A percentile compares a stretch with the other conserved stretches of the same genome.
Conservation (phyloP, 2,797 vertebrate species). For the Pipistrellus nathusii region DNA sequence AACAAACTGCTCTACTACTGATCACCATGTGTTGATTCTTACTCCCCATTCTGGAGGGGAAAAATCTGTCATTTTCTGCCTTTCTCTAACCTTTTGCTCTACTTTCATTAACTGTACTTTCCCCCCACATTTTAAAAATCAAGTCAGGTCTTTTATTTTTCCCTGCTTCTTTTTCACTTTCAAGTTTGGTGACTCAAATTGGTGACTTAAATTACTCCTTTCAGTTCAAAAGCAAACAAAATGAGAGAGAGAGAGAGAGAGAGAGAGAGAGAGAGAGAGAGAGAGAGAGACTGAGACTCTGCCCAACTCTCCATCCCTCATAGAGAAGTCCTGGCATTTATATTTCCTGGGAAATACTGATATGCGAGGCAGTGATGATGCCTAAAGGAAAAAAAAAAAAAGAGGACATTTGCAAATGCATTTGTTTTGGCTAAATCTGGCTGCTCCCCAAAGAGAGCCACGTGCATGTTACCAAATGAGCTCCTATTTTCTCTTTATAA, state of each 20-base stretch:
- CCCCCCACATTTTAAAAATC: not conserved
- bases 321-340: not conserved
- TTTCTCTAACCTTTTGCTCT: not conserved
- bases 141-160: not conserved
- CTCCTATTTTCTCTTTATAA: not conserved
- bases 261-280: not conserved
- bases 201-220: not conserved
- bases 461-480: not conserved
- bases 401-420: not conserved
- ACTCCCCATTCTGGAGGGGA: not conserved
- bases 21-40: not conserved
- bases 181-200: not conserved
- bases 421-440: constrained; percentile 25
- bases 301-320: not conserved
- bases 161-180: not conserved
- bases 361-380: not conserved
- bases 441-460: not conserved
- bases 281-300: too few relatives aligned
- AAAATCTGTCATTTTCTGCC: not conserved
- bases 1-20: not conserved
- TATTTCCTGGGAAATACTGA: not conserved
- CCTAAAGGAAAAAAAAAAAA: not conserved
- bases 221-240: not conserved
- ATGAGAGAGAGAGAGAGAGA: not conserved
- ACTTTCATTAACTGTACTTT: not conserved